Conservation (phyloP, 1,140 invertebrate species). For the Bradysia coprophila region DNA sequence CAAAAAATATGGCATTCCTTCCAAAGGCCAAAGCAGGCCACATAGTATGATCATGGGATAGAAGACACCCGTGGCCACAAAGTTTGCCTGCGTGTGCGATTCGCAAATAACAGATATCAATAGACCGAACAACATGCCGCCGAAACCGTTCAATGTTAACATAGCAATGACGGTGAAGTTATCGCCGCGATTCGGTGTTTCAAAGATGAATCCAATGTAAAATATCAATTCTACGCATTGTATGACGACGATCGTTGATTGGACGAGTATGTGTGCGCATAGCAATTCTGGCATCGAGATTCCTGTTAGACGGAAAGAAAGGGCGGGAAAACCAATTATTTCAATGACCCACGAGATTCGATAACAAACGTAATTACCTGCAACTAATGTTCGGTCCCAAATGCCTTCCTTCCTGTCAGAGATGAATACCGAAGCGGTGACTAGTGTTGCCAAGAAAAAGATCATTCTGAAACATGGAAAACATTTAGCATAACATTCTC, state of each 20-base stretch:
- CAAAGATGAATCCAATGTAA: conserved; percentile 36
- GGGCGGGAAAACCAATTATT: not conserved
- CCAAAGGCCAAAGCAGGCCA: conserved; percentile 81
- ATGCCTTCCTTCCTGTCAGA: conserved; percentile 62
- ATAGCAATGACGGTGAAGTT: conserved; percentile 31
- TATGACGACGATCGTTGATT: conserved; percentile 48
- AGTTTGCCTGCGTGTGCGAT: conserved; percentile 63
- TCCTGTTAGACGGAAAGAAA: conserved; percentile 34
- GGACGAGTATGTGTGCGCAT: conserved; percentile 55
- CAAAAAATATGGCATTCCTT: conserved; percentile 44
- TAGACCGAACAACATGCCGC: conserved; percentile 61
- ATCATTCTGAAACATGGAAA: conserved; percentile 33
- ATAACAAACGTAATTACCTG: conserved; percentile 28
- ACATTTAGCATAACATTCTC: not conserved
- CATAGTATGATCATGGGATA: conserved; percentile 70
- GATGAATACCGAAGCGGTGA: conserved; percentile 64
- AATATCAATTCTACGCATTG: conserved; percentile 40
- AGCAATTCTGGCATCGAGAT: conserved; percentile 46
- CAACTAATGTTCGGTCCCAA: conserved; percentile 54
- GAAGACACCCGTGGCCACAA: conserved; percentile 66
- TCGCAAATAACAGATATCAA: conserved; percentile 59
- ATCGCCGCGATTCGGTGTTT: conserved; percentile 39
- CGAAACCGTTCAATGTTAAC: conserved; percentile 37
- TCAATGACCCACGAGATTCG: not conserved
- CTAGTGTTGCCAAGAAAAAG: conserved; percentile 58